Conservation (phyloP, 2,113 vertebrate genomes). For the Phalacrocorax carbo region DNA sequence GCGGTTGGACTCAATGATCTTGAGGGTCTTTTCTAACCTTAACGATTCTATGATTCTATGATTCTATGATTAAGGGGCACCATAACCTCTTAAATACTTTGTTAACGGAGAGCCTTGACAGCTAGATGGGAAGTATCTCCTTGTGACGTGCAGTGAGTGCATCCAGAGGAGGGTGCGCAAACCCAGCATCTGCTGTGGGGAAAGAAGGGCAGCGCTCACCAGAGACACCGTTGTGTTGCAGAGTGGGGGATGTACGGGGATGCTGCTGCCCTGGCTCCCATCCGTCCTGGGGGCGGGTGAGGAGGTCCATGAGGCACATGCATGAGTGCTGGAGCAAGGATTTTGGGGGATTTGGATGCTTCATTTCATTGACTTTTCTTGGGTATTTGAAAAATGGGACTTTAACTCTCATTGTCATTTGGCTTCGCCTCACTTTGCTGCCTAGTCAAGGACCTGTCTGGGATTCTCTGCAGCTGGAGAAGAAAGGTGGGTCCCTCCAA, state of each 20-base stretch:
- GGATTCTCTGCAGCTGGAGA: neutral
- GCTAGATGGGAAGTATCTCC: neutral
- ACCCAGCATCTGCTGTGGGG: neutral
- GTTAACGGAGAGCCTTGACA: neutral
- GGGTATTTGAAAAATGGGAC: neutral
- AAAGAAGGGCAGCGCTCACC: accelerated
- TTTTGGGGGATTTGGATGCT: neutral
- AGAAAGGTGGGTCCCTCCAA: neutral
- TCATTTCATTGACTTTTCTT: neutral
- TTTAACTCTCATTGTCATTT: neutral
- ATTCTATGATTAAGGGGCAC: neutral
- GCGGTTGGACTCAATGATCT: too few relatives aligned
- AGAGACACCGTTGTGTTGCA: accelerated
- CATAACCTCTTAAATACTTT: neutral
- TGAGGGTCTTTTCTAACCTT: too few relatives aligned
- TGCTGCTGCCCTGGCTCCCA: neutral
- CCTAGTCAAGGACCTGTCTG: neutral
- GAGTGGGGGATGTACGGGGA: accelerated
- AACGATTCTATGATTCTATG: too few relatives aligned
- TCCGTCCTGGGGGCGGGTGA: accelerated
- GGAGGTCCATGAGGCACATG: neutral
- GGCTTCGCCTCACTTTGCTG: neutral
- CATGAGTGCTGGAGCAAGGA: neutral
- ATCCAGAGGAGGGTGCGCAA: neutral
- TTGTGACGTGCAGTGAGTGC: neutral